These are phyloP conservation scores for Ephestia elutella DNA, from an alignment of 1,140 invertebrate genomes.

Conservation along the genomic window DNA sequence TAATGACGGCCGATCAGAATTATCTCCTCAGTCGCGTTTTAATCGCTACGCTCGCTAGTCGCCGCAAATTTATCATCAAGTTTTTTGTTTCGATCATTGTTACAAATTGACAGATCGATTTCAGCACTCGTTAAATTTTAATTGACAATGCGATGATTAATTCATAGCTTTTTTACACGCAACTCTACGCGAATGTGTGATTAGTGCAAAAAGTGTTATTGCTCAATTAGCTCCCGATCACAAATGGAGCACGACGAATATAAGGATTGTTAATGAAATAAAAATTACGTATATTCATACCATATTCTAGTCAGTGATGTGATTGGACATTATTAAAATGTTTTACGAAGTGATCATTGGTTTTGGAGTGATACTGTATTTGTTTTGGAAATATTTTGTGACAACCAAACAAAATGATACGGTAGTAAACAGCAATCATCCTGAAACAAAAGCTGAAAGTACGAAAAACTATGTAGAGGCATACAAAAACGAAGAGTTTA, in stretches of 20 bases:
- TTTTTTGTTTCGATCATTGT: slow-evolving; percentile 16
- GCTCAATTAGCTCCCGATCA: slow-evolving; percentile 28
- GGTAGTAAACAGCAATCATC: background rate
- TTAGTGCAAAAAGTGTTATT: slow-evolving; percentile 40
- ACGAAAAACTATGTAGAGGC: slow-evolving; percentile 12
- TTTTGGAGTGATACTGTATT: slow-evolving; percentile 38
- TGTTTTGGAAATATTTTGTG: slow-evolving; percentile 53
- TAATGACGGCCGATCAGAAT: slow-evolving; percentile 31
- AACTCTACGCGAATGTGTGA: slow-evolving; percentile 19
- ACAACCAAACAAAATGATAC: slow-evolving; percentile 20
- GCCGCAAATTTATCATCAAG: slow-evolving; percentile 11
- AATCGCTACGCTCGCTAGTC: slow-evolving; percentile 30
- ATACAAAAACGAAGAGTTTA: background rate
- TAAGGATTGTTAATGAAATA: slow-evolving; percentile 33
- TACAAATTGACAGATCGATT: slow-evolving; percentile 13
- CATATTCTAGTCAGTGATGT: slow-evolving; percentile 58
- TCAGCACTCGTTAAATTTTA: slow-evolving; percentile 2
- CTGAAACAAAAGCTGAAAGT: background rate
- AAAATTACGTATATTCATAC: slow-evolving; percentile 22
- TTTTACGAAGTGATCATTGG: slow-evolving; percentile 52
- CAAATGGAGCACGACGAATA: slow-evolving; percentile 40
- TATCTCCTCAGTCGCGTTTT: slow-evolving; percentile 43
- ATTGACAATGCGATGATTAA: slow-evolving; percentile 13
- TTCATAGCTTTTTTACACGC: slow-evolving; percentile 11
- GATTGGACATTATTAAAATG: slow-evolving; percentile 52